phyloP scores from a whole-genome alignment of 2,113 vertebrate species.

The Malurus elegans region DNA sequence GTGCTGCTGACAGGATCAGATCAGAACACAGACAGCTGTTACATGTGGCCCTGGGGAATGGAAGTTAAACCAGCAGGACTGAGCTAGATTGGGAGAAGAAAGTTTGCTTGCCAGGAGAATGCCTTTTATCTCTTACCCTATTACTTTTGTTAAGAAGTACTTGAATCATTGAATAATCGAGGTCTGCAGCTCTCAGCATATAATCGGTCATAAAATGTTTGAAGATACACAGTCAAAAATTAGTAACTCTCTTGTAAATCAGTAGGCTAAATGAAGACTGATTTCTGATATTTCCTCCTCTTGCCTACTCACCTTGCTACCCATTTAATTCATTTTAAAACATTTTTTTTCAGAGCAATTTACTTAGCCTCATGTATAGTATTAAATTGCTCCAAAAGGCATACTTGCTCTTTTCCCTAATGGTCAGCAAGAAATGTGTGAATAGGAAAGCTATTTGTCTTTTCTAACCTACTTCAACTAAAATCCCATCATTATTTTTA shows the following conservation, averaged over 20 bases:
- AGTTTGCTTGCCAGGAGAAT: accelerated
- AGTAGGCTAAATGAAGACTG: neutral
- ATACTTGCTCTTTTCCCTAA: neutral
- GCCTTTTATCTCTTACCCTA: accelerated
- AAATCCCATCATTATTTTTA: accelerated
- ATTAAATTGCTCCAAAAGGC: neutral
- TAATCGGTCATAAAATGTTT: neutral
- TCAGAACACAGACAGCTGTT: accelerated
- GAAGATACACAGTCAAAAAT: neutral
- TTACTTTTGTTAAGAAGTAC: neutral
- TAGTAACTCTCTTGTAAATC: neutral
- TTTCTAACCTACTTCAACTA: neutral
- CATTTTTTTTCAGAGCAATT: neutral
- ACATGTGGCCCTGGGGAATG: accelerated
- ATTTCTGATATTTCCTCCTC: neutral
- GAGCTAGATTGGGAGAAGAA: neutral
- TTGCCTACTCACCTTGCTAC: neutral
- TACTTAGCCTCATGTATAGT: accelerated
- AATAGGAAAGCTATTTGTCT: neutral
- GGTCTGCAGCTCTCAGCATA: neutral
- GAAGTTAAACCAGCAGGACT: neutral
- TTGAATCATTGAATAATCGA: neutral
- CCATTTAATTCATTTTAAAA: neutral
- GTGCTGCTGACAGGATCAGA: too few relatives aligned
- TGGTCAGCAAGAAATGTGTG: neutral